These are phyloP conservation scores for Pissodes strobi DNA, from an alignment of 1,140 invertebrate genomes.

Conservation along the genomic window DNA sequence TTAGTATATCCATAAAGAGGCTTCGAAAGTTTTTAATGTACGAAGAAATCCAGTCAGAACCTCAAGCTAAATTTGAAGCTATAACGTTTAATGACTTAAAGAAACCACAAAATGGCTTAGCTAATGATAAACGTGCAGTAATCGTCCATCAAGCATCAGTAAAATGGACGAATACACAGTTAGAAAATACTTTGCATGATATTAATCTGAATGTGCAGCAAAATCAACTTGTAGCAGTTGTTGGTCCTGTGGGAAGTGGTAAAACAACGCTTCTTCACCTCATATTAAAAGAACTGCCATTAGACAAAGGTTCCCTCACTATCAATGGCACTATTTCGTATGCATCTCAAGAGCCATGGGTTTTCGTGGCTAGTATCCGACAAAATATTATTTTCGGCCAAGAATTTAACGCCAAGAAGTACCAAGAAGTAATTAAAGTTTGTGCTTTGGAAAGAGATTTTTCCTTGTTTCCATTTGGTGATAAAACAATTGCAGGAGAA, in stretches of 20 bases:
- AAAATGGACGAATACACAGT: conserved; percentile 63
- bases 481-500: conserved; percentile 79
- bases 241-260: conserved; percentile 74
- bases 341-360: conserved; percentile 67
- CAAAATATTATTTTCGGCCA: conserved; percentile 70
- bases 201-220: conserved; percentile 59
- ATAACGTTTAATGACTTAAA: too few species aligned
- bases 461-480: conserved; percentile 67
- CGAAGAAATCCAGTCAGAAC: conserved; percentile 24
- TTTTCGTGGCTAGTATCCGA: conserved; percentile 56
- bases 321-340: conserved; percentile 63
- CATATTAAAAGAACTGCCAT: conserved; percentile 77
- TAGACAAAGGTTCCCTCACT: conserved; percentile 50
- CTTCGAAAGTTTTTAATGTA: conserved; percentile 63
- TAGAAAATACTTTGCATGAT: conserved; percentile 61
- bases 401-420: conserved; percentile 56
- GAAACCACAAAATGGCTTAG: too few species aligned
- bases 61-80: background rate
- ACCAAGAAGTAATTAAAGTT: conserved; percentile 65
- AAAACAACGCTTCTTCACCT: conserved; percentile 81
- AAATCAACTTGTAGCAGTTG: conserved; percentile 65
- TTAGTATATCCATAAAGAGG: conserved; percentile 67
- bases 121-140: conserved; percentile 38
- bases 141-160: conserved; percentile 60
- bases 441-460: conserved; percentile 72